Base-by-base conservation (phyloP, 2,113 vertebrate species). In the Epinephelus moara region DNA sequence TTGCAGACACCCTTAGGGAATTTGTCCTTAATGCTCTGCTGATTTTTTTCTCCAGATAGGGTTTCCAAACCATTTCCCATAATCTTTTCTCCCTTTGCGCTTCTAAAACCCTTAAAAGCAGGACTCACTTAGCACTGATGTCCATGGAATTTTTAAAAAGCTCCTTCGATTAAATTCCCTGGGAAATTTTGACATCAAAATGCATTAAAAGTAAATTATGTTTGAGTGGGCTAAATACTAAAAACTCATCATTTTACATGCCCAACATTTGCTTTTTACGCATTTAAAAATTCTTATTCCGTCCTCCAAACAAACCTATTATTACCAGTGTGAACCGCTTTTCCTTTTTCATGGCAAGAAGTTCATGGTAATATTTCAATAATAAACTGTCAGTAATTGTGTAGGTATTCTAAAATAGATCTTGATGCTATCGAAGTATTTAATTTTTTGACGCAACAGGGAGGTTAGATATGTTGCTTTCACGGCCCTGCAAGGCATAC, bases 71-170 rank as follows among this genome's bases (percentile, higher is more conserved):
- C 42, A 15, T 27, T 27, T 50, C 12, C n/a, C 50, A 37, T 81
- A 76, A 90, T 86, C 80, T 80, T 63, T 60, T 23, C 15, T 66
- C 86, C 75, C 83, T 56, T 19, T 13, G 77, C 69, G 70, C 61
- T 18, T 70, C 23, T 55, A 69, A 79, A 75, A 68, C 27, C 55
- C 0, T 63, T 80, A 66, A 85, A 69, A 85, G 76, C 72, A 64
- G 55, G 18, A 57, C n/a, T 70, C 87, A 78, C 74, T 72, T 12
- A 68, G 68, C 61, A 49, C 62, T 30, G n/a, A 68, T 37, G 53
- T 66, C 27, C 69, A 42, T 72, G 55, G n/a, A 27, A 50, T 72
- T 60, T 73, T 69, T 63, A 37, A 52, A 50, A 89, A 66, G 4
- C 45, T 73, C 77, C 52, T 47, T 23, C 18, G 53, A 18, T 53